Percentiles rank a stretch among this genome's conserved stretches.
Conservation (phyloP, 2,797 vertebrate species). For the Karalla daura region DNA sequence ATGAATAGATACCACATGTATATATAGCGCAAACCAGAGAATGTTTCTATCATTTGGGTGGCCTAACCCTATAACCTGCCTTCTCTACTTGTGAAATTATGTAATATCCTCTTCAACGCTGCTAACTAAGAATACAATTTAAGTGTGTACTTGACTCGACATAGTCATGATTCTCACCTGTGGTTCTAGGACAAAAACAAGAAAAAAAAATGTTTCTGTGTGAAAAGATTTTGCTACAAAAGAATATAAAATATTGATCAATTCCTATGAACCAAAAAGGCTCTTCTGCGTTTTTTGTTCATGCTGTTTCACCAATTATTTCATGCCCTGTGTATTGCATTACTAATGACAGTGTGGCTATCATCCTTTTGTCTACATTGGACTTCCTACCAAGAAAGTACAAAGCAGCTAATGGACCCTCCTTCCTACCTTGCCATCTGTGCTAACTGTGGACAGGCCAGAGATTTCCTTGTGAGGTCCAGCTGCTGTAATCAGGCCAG, state of each 20-base stretch:
- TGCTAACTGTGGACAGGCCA: slow-evolving; percentile 56
- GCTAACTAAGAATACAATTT: slow-evolving; percentile 71
- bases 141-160: slow-evolving; percentile 76
- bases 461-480: slow-evolving; percentile 66
- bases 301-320: background rate
- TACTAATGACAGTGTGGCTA: slow-evolving; percentile 20
- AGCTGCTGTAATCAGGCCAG: slow-evolving; percentile 74
- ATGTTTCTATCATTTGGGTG: slow-evolving; percentile 16
- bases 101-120: slow-evolving; percentile 53
- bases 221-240: slow-evolving; percentile 88
- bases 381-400: background rate
- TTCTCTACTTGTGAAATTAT: slow-evolving; percentile 45
- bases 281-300: slow-evolving; percentile 69
- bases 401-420: slow-evolving; percentile 26
- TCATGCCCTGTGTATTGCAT: slow-evolving; percentile 19
- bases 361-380: background rate
- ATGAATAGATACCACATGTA: background rate
- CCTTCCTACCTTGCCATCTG: slow-evolving; percentile 42
- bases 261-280: slow-evolving; percentile 78
- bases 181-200: slow-evolving; percentile 82
- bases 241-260: slow-evolving; percentile 81
- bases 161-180: slow-evolving; percentile 87
- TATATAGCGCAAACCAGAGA: background rate
- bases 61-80: slow-evolving; percentile 32
- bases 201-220: slow-evolving; percentile 83